phyloP scores from a whole-genome alignment of 2,113 vertebrate genomes.

The Helogale parvula region DNA sequence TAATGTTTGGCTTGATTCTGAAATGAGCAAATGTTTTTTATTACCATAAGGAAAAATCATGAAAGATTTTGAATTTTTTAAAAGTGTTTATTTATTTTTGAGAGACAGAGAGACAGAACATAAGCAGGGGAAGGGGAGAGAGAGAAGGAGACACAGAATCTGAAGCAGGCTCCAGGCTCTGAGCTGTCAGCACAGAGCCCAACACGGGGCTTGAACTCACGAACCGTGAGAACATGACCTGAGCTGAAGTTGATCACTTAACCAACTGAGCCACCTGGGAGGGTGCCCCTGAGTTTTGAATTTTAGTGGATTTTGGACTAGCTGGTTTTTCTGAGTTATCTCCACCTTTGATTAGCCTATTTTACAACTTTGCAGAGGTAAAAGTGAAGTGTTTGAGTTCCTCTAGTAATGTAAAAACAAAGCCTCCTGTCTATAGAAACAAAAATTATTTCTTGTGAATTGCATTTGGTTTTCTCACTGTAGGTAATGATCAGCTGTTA shows the following conservation, averaged over 20 bases:
- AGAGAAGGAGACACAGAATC: no score
- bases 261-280: no score
- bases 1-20: not conserved
- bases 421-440: not conserved
- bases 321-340: not conserved
- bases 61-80: not conserved
- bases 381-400: not conserved
- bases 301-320: not conserved
- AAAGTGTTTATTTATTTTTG: no score
- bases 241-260: no score
- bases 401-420: not conserved
- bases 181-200: no score
- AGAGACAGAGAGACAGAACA: no score
- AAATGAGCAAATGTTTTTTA: constrained; percentile 22
- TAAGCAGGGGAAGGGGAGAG: no score
- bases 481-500: not conserved
- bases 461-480: not conserved
- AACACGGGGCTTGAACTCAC: no score
- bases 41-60: not conserved
- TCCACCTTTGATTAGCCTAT: not conserved
- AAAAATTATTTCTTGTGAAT: not conserved
- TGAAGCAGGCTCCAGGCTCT: no score
- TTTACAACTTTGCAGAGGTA: not conserved
- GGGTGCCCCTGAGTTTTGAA: not conserved
- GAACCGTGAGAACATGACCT: no score